Evolutionary conservation across 2,888 invertebrate genomes (phyloP), one percentile per base, ranked within the genome.

Genomic region (Balanococcus diminutus): DNA sequence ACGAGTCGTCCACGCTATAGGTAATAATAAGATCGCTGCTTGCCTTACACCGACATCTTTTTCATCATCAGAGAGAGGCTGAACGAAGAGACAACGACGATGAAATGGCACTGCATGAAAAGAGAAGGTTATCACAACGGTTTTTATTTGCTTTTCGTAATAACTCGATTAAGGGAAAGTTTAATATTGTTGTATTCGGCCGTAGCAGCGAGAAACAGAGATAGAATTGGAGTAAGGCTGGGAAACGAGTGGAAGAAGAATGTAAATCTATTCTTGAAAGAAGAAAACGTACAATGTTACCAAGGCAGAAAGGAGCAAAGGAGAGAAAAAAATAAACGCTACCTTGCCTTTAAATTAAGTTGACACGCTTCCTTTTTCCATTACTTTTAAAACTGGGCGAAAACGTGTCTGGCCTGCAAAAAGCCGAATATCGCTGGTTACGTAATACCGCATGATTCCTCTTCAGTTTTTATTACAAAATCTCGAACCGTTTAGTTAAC

Each of bases 301-400:
- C n/a, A n/a, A 9, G 42, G 22, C 3, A 75, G 31, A 22, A 75
- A 75, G 31, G 75, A 75, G 32, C 11, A 72, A 22, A 32, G 11
- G 81, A 81, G 36, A 25, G 36, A 36, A 67, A 67, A 56, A 83
- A 83, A 83, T 83, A 56, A 61, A 83, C 32, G 83, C 83, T 61
- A 61, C 36, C 83, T 83, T 56, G 83, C 83, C 56, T 83, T 83
- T 83, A 83, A 83, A 83, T 83, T 83, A 83, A 83, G 83, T 83
- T 83, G 83, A 83, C 83, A 83, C 83, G 83, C 83, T 83, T 83
- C 83, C 61, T 83, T 83, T 83, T 83, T 83, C 83, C 83, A 83
- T 83, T 61, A 83, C 83, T 83, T 83, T 83, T 83, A 83, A 83
- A 83, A 83, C 83, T 83, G 83, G 83, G 56, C 56, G 56, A 83